These are phyloP conservation scores for Leptocoma aspasia DNA, from an alignment of 2,113 vertebrate species.

Conservation along the genomic window DNA sequence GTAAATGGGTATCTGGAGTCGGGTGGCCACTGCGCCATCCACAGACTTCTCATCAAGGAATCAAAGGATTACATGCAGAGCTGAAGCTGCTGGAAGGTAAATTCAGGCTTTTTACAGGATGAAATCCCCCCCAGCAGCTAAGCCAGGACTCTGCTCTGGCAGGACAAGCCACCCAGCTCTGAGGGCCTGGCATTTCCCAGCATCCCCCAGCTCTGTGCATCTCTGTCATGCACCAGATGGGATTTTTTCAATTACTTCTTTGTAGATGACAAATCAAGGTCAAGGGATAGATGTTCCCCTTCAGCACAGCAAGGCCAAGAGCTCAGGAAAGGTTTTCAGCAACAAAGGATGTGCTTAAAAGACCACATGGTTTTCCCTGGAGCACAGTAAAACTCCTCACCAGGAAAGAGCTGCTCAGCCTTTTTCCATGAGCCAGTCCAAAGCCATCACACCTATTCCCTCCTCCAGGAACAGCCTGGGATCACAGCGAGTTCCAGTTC, in stretches of 20 bases:
- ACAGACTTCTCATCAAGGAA: neutral
- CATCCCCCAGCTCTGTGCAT: neutral
- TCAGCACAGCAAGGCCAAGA: neutral
- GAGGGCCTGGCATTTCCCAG: rapidly evolving
- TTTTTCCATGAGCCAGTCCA: neutral
- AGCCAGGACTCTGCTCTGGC: neutral
- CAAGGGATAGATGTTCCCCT: neutral
- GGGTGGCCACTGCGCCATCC: neutral
- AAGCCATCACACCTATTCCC: neutral
- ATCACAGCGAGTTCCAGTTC: neutral
- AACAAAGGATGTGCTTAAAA: neutral
- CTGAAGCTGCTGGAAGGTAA: neutral
- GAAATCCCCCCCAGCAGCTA: neutral
- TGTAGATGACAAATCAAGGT: neutral
- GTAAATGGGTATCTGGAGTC: neutral
- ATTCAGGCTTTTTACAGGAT: neutral
- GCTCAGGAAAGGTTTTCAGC: neutral
- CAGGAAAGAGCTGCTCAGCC: neutral
- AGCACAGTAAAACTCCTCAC: neutral
- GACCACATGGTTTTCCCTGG: neutral
- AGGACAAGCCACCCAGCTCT: neutral
- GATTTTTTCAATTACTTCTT: neutral
- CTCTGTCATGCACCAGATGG: neutral
- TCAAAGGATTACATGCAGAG: neutral
- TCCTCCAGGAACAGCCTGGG: neutral